phyloP scores from a whole-genome alignment of 2,113 vertebrate species.

The Oreochromis spilurus region DNA sequence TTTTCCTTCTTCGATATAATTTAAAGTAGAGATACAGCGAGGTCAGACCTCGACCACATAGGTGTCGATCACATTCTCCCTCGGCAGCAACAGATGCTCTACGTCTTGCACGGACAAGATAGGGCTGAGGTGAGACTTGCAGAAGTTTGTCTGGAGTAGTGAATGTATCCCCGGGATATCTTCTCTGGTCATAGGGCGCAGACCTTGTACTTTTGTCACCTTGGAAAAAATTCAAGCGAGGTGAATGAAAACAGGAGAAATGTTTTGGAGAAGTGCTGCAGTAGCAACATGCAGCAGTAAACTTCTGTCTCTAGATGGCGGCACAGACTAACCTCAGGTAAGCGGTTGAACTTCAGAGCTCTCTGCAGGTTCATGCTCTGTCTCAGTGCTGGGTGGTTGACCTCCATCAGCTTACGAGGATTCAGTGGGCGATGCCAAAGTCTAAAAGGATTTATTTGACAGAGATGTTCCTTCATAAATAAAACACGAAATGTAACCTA shows the following conservation, averaged over 20 bases:
- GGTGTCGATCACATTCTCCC: conserved; percentile 88
- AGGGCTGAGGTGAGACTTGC: conserved; percentile 81
- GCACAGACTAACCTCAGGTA: conserved; percentile 83
- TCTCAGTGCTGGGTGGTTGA: conserved; percentile 86
- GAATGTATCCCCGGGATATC: conserved; percentile 76
- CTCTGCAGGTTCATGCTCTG: conserved; percentile 88
- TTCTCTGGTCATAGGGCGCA: conserved; percentile 81
- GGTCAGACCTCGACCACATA: conserved; percentile 88
- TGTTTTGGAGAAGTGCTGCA: neutral
- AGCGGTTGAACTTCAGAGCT: conserved; percentile 86
- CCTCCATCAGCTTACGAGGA: conserved; percentile 87
- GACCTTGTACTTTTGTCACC: conserved; percentile 79
- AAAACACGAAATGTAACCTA: neutral
- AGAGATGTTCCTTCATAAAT: neutral
- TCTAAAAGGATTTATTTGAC: conserved; percentile 58
- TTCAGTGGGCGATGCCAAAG: conserved; percentile 92
- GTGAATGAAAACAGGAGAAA: neutral
- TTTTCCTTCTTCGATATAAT: neutral
- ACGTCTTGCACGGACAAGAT: conserved; percentile 82
- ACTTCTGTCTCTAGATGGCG: conserved; percentile 21
- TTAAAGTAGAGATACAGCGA: neutral
- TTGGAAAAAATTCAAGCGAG: conserved; percentile 16
- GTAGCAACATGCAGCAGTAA: neutral
- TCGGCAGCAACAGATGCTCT: conserved; percentile 89
- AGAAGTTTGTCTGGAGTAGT: conserved; percentile 77